These are phyloP conservation scores for Falco novaeseelandiae DNA, from an alignment of 2,797 vertebrate species.

Conservation along the genomic window DNA sequence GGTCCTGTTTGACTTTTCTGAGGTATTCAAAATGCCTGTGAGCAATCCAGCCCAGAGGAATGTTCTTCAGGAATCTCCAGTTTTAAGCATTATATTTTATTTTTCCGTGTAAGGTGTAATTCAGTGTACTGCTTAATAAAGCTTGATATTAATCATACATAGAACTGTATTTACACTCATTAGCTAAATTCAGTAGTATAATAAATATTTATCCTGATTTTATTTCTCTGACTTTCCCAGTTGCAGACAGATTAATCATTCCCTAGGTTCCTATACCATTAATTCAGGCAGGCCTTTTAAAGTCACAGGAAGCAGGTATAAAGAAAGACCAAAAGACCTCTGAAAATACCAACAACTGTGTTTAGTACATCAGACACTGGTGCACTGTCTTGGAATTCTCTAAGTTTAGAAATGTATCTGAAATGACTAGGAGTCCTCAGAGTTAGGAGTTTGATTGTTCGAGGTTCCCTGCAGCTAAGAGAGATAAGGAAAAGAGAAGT, in stretches of 20 bases:
- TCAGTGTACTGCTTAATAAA: not conserved
- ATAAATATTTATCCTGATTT: not conserved
- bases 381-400: not conserved
- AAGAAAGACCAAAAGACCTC: not conserved
- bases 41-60: not conserved
- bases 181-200: not conserved
- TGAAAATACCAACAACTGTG: not conserved
- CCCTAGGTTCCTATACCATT: not conserved
- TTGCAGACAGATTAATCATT: not conserved
- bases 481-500: not conserved
- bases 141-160: not conserved
- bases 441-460: not conserved
- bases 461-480: not conserved
- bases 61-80: not conserved
- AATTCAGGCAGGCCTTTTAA: not conserved
- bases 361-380: not conserved
- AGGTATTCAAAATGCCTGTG: not conserved
- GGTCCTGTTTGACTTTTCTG: not conserved
- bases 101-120: not conserved
- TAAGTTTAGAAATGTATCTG: not conserved
- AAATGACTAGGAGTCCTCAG: not conserved
- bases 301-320: not conserved
- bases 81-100: not conserved
- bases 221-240: not conserved
- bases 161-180: not conserved